Evolutionary conservation across 2,113 vertebrate species (phyloP), one percentile per base, ranked within the genome.

Genomic region (Melanerpes aurifrons): DNA sequence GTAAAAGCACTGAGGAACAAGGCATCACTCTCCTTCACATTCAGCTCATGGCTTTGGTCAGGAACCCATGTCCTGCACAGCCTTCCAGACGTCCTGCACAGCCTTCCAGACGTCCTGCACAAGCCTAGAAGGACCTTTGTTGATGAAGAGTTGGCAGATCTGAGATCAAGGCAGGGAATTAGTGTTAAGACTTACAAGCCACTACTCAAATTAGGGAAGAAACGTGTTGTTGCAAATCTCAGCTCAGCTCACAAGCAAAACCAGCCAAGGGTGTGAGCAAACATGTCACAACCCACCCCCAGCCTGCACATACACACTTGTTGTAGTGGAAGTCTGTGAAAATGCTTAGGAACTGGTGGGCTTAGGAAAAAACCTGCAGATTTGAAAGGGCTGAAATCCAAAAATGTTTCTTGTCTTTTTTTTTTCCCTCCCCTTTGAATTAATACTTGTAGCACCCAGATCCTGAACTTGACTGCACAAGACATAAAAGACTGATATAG

Each of bases 121-220:
- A 64, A 67, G 70, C 64, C 66, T 53, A 25, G 20, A 59, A 79
- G 57, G 43, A 83, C 35, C 29, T 50, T 45, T n/a, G 63, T n/a
- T 71, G 20, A 40, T 2, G 3, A 53, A 54, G 43, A 59, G 61
- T 61, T 54, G 54, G 57, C 32, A 67, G n/a, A 61, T 32, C 68
- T 20, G 56, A 82, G 43, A 66, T 47, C 48, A 82, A 59, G 45
- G 37, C n/a, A 88, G 50, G 70, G 63, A 79, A 66, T 95, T 95
- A 96, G 93, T 93, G 92, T 95, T 92, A 78, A 68, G 35, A 78
- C 58, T 56, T 40, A 40, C 7, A 21, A 88, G 76, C 40, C 29
- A 22, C 58, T 56, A 32, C 45, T 90, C 50, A 50, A 81, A 66
- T 48, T 22, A 66, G 61, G 40, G 62, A 83, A 81, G 84, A 87